These are phyloP conservation scores for Scylla paramamosain DNA, from an alignment of 1,140 invertebrate species.

Conservation along the genomic window DNA sequence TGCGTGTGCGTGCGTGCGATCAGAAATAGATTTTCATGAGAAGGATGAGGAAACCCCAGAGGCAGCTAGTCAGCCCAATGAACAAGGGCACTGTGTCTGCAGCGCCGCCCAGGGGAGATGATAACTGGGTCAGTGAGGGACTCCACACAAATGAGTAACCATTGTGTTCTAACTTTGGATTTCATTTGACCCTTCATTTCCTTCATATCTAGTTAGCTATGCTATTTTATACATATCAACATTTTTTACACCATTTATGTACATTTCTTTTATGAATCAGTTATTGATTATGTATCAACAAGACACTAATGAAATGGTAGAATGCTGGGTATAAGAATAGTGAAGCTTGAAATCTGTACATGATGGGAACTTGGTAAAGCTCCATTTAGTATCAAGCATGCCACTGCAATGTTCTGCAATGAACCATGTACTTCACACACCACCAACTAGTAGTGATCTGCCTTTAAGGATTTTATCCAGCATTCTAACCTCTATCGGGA, in stretches of 20 bases:
- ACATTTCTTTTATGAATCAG: neutral
- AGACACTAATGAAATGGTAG: conserved; percentile 13
- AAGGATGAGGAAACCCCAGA: conserved; percentile 88
- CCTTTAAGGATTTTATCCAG: conserved; percentile 1
- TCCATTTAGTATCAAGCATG: conserved; percentile 17
- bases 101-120: conserved; percentile 78
- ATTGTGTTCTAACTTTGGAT: conserved; percentile 30
- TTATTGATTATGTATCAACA: neutral
- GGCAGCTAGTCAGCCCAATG: conserved; percentile 86
- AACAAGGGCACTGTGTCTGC: conserved; percentile 87
- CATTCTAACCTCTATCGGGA: conserved; percentile 31
- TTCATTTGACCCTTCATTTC: neutral
- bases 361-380: neutral
- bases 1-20: conserved; percentile 80
- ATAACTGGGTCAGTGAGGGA: conserved; percentile 69
- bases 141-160: conserved; percentile 27
- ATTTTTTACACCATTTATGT: conserved; percentile 23
- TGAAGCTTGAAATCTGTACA: neutral
- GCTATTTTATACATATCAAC: conserved; percentile 6
- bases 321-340: conserved; percentile 25
- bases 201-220: conserved; percentile 41
- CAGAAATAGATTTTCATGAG: conserved; percentile 87
- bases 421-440: neutral
- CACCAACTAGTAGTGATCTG: neutral
- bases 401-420: neutral